Base-by-base conservation (phyloP, 2,888 invertebrate genomes). In the Atethmia centrago region DNA sequence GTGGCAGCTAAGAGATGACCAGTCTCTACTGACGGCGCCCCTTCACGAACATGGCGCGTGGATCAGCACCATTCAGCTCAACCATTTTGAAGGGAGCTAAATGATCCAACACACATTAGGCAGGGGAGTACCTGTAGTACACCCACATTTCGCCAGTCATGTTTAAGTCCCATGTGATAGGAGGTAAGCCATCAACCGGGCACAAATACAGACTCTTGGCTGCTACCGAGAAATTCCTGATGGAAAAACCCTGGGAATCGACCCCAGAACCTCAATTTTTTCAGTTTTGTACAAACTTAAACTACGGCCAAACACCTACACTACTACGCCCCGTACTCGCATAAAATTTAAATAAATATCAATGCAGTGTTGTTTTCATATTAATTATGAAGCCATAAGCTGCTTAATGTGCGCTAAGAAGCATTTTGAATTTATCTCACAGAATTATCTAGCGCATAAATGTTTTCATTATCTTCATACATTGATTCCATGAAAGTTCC, bases 281-380 rank as follows among this genome's bases (percentile, higher is more conserved):
- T 56, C 10, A 55, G 14, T n/a, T 31, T 36, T 36, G 69, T 9
- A 16, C 12, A 25, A 58, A 76, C 58, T 83, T 47, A 5, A 1
- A 71, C 79, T 86, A 42, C 85, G 21, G 67, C 0, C 0, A 10
- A 19, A 25, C 1, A 56, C 4, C 31, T 68, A n/a, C 21, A n/a
- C 14, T n/a, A 28, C 16, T 1, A 14, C n/a, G 16, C 58, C 12
- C 8, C 49, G 42, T 40, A 28, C 45, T 66, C 62, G 84, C 83
- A 87, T 86, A 84, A 84, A 82, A 85, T 87, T 76, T 82, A 66
- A 78, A 87, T 85, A 85, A 80, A 81, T 81, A 74, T 84, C 65
- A 45, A 36, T 16, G 31, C 42, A 72, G 55, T 53, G 71, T 67
- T 62, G 69, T 80, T 82, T 80, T 70, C 68, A 69, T 80, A 80